Base-by-base conservation (phyloP, 2,797 vertebrate species). In the Gastrophryne carolinensis region DNA sequence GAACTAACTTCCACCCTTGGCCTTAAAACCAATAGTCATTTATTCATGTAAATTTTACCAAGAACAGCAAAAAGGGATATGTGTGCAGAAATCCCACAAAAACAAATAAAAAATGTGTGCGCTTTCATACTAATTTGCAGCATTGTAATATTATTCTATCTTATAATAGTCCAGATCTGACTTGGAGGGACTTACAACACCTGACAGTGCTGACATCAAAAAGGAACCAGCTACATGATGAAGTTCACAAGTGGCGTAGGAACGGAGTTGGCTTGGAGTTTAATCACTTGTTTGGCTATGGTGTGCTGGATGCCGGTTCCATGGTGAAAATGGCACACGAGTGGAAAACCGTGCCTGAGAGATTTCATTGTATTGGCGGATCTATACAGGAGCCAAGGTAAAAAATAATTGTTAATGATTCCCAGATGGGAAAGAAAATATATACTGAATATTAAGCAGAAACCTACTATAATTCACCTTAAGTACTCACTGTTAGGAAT, bases 321-420 rank as follows among this genome's bases (percentile, higher is more conserved):
- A 99, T 99, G 96, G 97, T 98, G 77, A 98, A 96, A 84, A 96
- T 99, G 95, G 91, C 98, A 1, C 94, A 92, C 79, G 97, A 99
- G 64, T 99, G 97, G 98, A 98, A 94, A 87, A 95, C 95, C 0
- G 96, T 99, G 61, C 98, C 98, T 0, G 98, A 99, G 82, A 93
- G 98, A 79, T 99, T 99, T 88, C 98, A 99, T 82, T 99, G 98
- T 34, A 90, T 98, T 27, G 98, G 95, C 11, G 98, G 98, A 79
- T 95, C 95, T 3, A 82, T 97, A 82, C 96, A 97, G 85, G 94
- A 97, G 32, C 87, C 89, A 62, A 93, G 95, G 98, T 99, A 88
- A 94, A 95, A n/a, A n/a, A n/a, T n/a, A n/a, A n/a, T n/a, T n/a
- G n/a, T n/a, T n/a, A n/a, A n/a, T n/a, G n/a, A n/a, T n/a, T n/a